Percentiles rank a stretch among this genome's conserved stretches.
Evolutionary conservation across 2,888 invertebrate genomes (phyloP).

Genomic region (Drosophila paramelanica): DNA sequence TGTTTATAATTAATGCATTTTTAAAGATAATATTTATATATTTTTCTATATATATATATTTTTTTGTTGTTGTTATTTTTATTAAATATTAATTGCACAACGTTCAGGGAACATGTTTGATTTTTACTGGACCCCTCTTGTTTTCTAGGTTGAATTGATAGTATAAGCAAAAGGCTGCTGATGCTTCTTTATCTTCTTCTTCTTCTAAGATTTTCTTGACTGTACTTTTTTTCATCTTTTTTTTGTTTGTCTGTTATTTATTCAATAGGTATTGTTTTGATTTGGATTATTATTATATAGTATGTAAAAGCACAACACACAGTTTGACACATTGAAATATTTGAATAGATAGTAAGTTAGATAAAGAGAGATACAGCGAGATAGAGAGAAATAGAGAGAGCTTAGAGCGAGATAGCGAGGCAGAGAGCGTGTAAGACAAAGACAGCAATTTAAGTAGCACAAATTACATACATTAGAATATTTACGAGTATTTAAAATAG

Average conservation of each 20-base stretch:
- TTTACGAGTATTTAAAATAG: conserved; percentile 30
- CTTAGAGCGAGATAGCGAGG: conserved; percentile 37
- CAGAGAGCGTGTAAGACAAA: conserved; percentile 51
- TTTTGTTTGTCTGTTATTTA: conserved; percentile 10
- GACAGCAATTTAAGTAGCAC: conserved; percentile 49
- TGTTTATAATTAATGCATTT: conserved; percentile 67
- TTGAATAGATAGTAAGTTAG: conserved; percentile 51
- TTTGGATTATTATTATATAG: conserved; percentile 51
- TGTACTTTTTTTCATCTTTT: conserved; percentile 28
- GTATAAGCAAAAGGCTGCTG: conserved; percentile 27
- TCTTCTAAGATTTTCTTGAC: conserved; percentile 31
- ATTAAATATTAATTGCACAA: conserved; percentile 74
- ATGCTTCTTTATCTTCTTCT: conserved; percentile 27
- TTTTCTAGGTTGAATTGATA: conserved; percentile 72
- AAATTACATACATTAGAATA: conserved; percentile 47
- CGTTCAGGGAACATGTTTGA: conserved; percentile 69
- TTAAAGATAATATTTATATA: conserved; percentile 57
- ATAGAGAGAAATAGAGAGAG: conserved; percentile 29
- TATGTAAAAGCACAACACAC: conserved; percentile 80
- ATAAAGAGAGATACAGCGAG: conserved; percentile 32
- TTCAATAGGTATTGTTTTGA: conserved; percentile 47
- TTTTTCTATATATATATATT: conserved; percentile 11
- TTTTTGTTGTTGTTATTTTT: conserved; percentile 37
- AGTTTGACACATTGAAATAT: conserved; percentile 78
- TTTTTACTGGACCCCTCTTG: conserved; percentile 81